A percentile compares a stretch with the other conserved stretches of the same genome.
phyloP scores from a whole-genome alignment of 2,797 vertebrate genomes.

The Benthosema pterotum region DNA sequence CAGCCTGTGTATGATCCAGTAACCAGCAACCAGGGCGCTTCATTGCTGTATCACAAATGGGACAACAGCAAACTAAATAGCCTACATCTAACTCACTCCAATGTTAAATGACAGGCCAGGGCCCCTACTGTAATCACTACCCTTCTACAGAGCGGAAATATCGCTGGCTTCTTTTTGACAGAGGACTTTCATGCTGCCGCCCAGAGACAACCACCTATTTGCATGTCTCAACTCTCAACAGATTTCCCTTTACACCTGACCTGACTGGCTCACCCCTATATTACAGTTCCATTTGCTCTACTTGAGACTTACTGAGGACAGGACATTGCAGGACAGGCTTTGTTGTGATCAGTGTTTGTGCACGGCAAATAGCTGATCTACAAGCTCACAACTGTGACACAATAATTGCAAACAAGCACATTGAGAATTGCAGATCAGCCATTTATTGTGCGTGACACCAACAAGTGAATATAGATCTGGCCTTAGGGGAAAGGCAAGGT shows the following conservation, averaged over 20 bases:
- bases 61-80: slow-evolving; percentile 33
- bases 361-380: no score
- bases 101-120: slow-evolving; percentile 68
- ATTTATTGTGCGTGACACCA: background rate
- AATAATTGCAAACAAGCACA: no score
- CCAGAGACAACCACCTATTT: slow-evolving; percentile 37
- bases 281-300: background rate
- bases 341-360: background rate
- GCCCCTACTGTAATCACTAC: slow-evolving; percentile 61
- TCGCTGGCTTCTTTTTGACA: slow-evolving; percentile 43
- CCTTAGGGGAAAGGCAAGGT: slow-evolving; percentile 57
- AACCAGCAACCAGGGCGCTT: slow-evolving; percentile 22
- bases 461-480: background rate
- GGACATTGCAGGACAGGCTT: slow-evolving; percentile 27
- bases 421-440: no score
- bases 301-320: slow-evolving; percentile 5
- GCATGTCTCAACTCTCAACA: slow-evolving; percentile 28
- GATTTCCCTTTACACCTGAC: slow-evolving; percentile 19
- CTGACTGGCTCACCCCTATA: slow-evolving; percentile 3
- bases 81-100: slow-evolving; percentile 54
- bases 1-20: slow-evolving; percentile 5
- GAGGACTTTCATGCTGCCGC: slow-evolving; percentile 26
- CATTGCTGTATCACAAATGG: slow-evolving; percentile 34
- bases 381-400: no score
- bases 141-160: slow-evolving; percentile 46